These are phyloP conservation scores for Enteromius trimaculatus DNA, from an alignment of 2,797 vertebrate genomes.

Conservation along the genomic window DNA sequence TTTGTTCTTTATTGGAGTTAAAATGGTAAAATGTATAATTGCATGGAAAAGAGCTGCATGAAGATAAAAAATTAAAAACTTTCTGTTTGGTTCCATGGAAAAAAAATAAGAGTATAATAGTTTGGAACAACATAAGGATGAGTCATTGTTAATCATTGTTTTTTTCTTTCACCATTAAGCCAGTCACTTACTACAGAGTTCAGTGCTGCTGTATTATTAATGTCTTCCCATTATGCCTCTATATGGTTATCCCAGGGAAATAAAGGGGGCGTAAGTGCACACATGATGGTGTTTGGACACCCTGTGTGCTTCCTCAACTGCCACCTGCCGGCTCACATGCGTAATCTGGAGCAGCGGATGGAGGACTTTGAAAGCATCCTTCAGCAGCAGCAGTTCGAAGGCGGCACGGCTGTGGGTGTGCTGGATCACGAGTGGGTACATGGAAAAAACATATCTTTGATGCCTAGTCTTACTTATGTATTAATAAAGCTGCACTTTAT, in stretches of 20 bases:
- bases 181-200: neutral
- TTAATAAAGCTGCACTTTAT: neutral
- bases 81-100: neutral
- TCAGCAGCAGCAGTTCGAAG: constrained; percentile 96
- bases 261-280: constrained; percentile 93
- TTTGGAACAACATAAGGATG: neutral
- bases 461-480: neutral
- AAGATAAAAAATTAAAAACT: neutral
- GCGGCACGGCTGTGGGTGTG: constrained; percentile 85
- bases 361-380: constrained; percentile 98
- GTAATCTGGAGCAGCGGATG: constrained; percentile 94
- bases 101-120: neutral
- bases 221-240: constrained; percentile 36
- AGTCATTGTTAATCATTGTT: too few species aligned
- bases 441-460: neutral
- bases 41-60: neutral
- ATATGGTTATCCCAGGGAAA: constrained; percentile 82
- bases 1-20: neutral
- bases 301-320: constrained; percentile 98
- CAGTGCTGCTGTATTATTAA: constrained; percentile 49
- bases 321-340: constrained; percentile 96
- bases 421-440: constrained; percentile 94
- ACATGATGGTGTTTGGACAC: constrained; percentile 91
- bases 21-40: too few species aligned
- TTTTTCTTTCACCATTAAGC: constrained; percentile 16